A percentile compares a stretch with the other conserved stretches of the same genome.
Conservation (phyloP, 1,140 invertebrate genomes). For the Aethina tumida region DNA sequence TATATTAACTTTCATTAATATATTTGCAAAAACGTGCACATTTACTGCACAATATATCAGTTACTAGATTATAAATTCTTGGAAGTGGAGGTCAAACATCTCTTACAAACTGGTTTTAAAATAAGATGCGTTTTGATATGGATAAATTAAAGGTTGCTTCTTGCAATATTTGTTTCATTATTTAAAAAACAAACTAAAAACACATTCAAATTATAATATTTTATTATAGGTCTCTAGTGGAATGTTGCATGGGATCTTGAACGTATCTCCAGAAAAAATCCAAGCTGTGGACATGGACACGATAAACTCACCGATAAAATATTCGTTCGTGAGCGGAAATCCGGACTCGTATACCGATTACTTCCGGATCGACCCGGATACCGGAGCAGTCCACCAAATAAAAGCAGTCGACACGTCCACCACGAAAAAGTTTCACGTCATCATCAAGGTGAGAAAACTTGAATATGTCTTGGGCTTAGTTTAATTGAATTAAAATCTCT, state of each 20-base stretch:
- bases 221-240: conserved; percentile 61
- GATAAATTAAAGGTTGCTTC: too few relatives aligned
- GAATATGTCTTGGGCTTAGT: too few relatives aligned
- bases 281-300: conserved; percentile 83
- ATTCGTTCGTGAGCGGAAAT: conserved; percentile 70
- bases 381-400: conserved; percentile 70
- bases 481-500: too few relatives aligned
- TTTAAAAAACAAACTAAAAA: too few relatives aligned
- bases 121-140: too few relatives aligned
- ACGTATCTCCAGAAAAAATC: conserved; percentile 78
- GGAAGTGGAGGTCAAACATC: too few relatives aligned
- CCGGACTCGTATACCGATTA: conserved; percentile 66
- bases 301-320: conserved; percentile 67
- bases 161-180: too few relatives aligned
- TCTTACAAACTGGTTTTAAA: too few relatives aligned
- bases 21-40: too few relatives aligned
- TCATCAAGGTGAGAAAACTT: conserved; percentile 61
- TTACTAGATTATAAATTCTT: too few relatives aligned
- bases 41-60: too few relatives aligned
- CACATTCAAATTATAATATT: conserved; percentile 8
- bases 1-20: too few relatives aligned
- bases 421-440: conserved; percentile 50
- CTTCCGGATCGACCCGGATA: conserved; percentile 72
- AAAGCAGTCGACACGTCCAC: conserved; percentile 67
- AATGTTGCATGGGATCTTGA: conserved; percentile 67